phyloP scores from a whole-genome alignment of 1,140 invertebrate genomes.

The Heliconius congener region DNA sequence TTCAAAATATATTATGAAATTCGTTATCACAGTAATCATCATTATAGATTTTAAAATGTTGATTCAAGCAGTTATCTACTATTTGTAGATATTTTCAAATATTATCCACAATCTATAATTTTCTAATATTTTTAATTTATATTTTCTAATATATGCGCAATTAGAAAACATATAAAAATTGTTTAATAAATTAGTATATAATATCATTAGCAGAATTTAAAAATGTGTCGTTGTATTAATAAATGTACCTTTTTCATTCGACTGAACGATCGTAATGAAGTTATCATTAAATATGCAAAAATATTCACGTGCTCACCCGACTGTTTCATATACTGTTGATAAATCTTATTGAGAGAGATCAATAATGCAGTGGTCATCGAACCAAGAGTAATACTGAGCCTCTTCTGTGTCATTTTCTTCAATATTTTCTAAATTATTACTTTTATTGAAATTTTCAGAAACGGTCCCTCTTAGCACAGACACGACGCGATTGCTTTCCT shows the following conservation, averaged over 20 bases:
- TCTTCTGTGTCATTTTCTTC: conserved; percentile 23
- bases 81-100: background rate
- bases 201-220: background rate
- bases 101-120: background rate
- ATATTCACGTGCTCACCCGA: conserved; percentile 15
- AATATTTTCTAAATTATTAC: conserved; percentile 32
- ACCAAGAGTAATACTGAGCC: background rate
- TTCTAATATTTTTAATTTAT: background rate
- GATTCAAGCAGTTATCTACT: too few species aligned
- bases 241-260: conserved; percentile 14
- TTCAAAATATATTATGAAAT: background rate
- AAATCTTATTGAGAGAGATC: conserved; percentile 28
- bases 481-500: conserved; percentile 50
- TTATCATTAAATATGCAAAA: conserved; percentile 25
- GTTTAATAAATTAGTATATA: background rate
- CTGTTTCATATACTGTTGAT: conserved; percentile 19
- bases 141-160: background rate
- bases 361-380: conserved; percentile 19
- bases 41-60: too few species aligned
- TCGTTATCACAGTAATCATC: too few species aligned
- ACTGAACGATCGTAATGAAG: conserved; percentile 18
- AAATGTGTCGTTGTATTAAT: background rate
- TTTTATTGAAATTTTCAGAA: conserved; percentile 33
- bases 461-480: conserved; percentile 45
- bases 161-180: background rate